phyloP scores from a whole-genome alignment of 35 echinoderm and acorn worm genomes.

The Apostichopus californicus region DNA sequence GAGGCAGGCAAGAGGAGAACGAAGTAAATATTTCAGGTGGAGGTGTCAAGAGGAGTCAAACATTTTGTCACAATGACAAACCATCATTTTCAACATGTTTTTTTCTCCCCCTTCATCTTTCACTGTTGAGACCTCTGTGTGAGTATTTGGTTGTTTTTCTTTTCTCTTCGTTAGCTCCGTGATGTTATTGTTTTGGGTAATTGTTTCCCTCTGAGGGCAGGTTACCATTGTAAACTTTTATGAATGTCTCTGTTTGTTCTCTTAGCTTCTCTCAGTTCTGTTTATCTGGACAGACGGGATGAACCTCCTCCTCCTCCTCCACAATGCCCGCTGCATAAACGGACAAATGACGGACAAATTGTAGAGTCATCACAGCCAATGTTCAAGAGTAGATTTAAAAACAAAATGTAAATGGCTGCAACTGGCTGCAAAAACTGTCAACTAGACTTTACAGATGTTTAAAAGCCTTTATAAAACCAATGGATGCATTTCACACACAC shows the following conservation, averaged over 20 bases:
- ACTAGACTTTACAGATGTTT: not conserved
- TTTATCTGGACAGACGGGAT: not conserved
- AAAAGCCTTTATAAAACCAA: not conserved
- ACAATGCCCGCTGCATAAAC: not conserved
- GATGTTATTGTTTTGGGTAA: not conserved
- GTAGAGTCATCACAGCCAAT: no score
- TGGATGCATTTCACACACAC: not conserved
- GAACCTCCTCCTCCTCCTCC: not conserved
- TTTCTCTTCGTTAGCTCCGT: not conserved
- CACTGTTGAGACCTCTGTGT: no score
- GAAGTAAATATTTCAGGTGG: no score
- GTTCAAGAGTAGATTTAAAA: no score
- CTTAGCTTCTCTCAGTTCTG: not conserved
- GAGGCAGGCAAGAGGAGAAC: no score
- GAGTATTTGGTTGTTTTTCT: not conserved
- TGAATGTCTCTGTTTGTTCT: not conserved
- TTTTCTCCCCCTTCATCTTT: no score
- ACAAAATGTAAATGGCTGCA: no score
- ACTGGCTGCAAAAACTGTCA: not conserved
- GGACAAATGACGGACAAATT: not conserved
- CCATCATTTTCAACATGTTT: no score
- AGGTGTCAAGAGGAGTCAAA: no score
- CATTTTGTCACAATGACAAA: no score
- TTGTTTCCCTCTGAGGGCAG: not conserved
- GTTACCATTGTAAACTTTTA: not conserved